Evolutionary conservation across 2,888 invertebrate genomes (phyloP).

Genomic region (Limenitis camilla): DNA sequence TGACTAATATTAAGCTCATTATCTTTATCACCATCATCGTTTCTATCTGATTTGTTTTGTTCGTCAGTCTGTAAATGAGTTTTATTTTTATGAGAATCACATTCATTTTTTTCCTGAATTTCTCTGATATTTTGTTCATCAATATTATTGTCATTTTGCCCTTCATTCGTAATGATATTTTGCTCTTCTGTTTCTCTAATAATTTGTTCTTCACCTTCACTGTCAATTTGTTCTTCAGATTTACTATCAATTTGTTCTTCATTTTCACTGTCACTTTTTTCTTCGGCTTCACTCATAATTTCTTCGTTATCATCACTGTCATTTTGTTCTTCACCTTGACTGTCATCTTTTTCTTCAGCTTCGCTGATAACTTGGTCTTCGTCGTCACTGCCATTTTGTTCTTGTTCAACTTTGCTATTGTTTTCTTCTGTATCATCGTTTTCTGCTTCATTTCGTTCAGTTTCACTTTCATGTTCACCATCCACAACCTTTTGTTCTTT

Average conservation of each 20-base stretch:
- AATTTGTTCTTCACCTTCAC: background rate
- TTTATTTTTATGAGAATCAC: background rate
- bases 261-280: too few relatives aligned
- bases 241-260: too few relatives aligned
- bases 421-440: too few relatives aligned
- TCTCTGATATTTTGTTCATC: slow-evolving; percentile 12
- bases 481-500: background rate
- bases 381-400: slow-evolving; percentile 18
- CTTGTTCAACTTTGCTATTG: too few relatives aligned
- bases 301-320: background rate
- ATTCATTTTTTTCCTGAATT: slow-evolving; percentile 12
- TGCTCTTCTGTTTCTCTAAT: too few relatives aligned
- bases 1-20: slow-evolving; percentile 32
- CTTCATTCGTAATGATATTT: too few relatives aligned
- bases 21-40: slow-evolving; percentile 20
- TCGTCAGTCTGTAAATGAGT: slow-evolving; percentile 18
- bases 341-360: background rate
- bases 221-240: slow-evolving; percentile 13
- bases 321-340: background rate
- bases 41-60: slow-evolving; percentile 17
- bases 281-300: background rate
- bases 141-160: slow-evolving; percentile 12
- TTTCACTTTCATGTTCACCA: background rate
- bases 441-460: background rate
- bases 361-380: slow-evolving; percentile 3